phyloP scores from a whole-genome alignment of 1,140 invertebrate species.

The Stenopsyche tienmushanensis region DNA sequence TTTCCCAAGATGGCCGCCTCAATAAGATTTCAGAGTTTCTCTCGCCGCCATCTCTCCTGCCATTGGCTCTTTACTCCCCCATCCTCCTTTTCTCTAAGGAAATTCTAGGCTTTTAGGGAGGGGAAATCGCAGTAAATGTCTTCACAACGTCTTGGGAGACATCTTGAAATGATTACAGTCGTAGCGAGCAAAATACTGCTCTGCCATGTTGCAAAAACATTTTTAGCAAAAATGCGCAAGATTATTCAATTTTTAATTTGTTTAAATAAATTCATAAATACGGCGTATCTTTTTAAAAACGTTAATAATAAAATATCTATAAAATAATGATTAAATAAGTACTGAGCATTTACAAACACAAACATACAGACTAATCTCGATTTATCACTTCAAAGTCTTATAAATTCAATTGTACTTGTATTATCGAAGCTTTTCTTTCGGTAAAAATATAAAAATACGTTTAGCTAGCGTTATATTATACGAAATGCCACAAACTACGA shows the following conservation, averaged over 20 bases:
- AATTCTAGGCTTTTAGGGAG: slow-evolving; percentile 5
- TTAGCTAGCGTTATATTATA: too few relatives aligned
- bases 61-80: slow-evolving; percentile 9
- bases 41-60: background rate
- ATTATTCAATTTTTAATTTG: background rate
- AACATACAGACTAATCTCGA: too few relatives aligned
- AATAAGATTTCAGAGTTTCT: slow-evolving; percentile 1
- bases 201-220: slow-evolving; percentile 1
- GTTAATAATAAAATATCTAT: too few relatives aligned
- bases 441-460: too few relatives aligned
- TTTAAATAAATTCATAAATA: background rate
- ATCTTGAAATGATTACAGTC: slow-evolving; percentile 21
- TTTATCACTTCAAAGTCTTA: too few relatives aligned
- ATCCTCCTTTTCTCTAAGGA: slow-evolving; percentile 12
- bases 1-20: slow-evolving; percentile 19
- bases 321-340: too few relatives aligned
- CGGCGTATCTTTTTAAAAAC: background rate
- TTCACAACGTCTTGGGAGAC: slow-evolving; percentile 17
- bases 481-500: too few relatives aligned
- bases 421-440: too few relatives aligned
- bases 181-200: background rate
- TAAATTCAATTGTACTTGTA: too few relatives aligned
- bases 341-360: too few relatives aligned
- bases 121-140: background rate
- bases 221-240: background rate